Percentiles rank a stretch among this genome's conserved stretches.
phyloP scores from a whole-genome alignment of 2,797 vertebrate species.

The Echeneis naucrates region DNA sequence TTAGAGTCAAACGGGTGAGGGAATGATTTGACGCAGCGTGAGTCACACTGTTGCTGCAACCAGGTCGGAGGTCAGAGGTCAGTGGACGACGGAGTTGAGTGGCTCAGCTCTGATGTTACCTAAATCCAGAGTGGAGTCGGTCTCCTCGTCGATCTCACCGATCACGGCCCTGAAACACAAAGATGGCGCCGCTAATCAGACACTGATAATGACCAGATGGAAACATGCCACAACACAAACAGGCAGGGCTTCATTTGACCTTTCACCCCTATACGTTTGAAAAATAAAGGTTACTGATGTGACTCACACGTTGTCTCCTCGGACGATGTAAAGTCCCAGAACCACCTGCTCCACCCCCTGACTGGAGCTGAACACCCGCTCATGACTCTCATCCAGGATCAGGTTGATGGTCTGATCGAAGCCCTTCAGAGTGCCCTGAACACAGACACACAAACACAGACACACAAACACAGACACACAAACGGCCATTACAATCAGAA shows the following conservation, averaged over 20 bases:
- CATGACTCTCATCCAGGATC: slow-evolving; percentile 98
- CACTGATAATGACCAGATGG: too few species aligned
- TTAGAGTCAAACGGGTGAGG: too few species aligned
- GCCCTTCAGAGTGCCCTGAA: slow-evolving; percentile 95
- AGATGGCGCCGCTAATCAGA: not conserved
- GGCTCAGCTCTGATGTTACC: slow-evolving; percentile 98
- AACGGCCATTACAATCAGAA: too few species aligned
- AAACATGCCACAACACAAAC: too few species aligned
- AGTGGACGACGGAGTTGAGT: slow-evolving; percentile 96
- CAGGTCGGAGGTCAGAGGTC: slow-evolving; percentile 49
- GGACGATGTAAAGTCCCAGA: slow-evolving; percentile 96
- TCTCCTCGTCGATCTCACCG: slow-evolving; percentile 98
- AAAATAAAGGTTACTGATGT: not conserved
- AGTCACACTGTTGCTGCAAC: slow-evolving; percentile 15
- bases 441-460: slow-evolving; percentile 16
- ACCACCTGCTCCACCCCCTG: slow-evolving; percentile 99
- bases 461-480: too few species aligned
- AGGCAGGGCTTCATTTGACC: too few species aligned
- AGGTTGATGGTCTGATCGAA: slow-evolving; percentile 99
- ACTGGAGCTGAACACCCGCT: slow-evolving; percentile 97
- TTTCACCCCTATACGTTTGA: not conserved
- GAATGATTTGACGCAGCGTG: not conserved
- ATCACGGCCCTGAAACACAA: slow-evolving; percentile 90
- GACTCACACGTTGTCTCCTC: slow-evolving; percentile 99
- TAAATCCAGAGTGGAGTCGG: slow-evolving; percentile 95